Percentiles rank a stretch among this genome's conserved stretches.
Conservation (phyloP, 2,113 vertebrate genomes). For the Ammodytes dubius region DNA sequence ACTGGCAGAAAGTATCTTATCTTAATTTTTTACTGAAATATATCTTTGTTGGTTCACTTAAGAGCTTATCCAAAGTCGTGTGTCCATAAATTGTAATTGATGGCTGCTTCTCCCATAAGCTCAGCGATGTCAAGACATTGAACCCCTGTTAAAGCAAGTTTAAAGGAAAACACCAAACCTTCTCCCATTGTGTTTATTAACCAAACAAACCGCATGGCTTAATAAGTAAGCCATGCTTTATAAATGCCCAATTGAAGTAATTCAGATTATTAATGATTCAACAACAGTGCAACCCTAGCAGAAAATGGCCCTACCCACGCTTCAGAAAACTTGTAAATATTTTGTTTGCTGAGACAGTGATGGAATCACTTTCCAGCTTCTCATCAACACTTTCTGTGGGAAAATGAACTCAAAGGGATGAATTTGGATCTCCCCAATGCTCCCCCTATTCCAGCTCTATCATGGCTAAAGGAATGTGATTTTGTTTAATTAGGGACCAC, state of each 20-base stretch:
- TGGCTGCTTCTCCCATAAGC: slow-evolving; percentile 42
- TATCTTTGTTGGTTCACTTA: slow-evolving; percentile 22
- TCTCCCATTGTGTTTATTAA: slow-evolving; percentile 64
- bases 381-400: slow-evolving; percentile 56
- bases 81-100: slow-evolving; percentile 53
- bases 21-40: slow-evolving; percentile 35
- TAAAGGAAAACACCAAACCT: slow-evolving; percentile 36
- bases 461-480: slow-evolving; percentile 85
- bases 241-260: slow-evolving; percentile 51
- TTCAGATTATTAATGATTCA: slow-evolving; percentile 70
- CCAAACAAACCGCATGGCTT: slow-evolving; percentile 69
- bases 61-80: slow-evolving; percentile 16
- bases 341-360: slow-evolving; percentile 65
- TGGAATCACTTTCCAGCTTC: slow-evolving; percentile 51
- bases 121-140: slow-evolving; percentile 49
- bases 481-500: slow-evolving; percentile 88
- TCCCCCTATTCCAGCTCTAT: slow-evolving; percentile 17
- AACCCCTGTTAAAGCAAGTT: slow-evolving; percentile 66
- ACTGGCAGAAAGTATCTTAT: slow-evolving; percentile 22
- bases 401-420: slow-evolving; percentile 58
- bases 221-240: slow-evolving; percentile 32
- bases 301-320: slow-evolving; percentile 41
- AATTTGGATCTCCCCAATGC: slow-evolving; percentile 25
- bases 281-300: slow-evolving; percentile 51
- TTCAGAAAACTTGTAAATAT: slow-evolving; percentile 71